Base-by-base conservation (phyloP, 53 echinoderm and acorn worm genomes). In the Holothuria scabra region DNA sequence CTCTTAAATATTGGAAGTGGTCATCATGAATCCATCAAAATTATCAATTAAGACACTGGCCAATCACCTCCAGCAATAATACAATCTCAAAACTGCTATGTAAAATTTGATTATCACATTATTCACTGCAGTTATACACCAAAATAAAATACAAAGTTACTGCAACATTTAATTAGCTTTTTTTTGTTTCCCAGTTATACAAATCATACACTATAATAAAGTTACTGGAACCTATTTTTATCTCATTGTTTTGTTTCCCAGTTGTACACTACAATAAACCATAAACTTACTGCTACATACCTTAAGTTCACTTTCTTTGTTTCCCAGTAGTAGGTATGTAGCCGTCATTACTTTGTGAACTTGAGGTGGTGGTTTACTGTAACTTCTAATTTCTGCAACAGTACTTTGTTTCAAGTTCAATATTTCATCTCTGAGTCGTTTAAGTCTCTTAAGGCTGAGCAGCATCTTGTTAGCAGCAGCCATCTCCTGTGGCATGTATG, bases 351-450 rank as follows among this genome's bases (percentile, higher is more conserved):
- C 93, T 84, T 88, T 91, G 66, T 96, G 93, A 48, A 96, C 96
- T 55, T 91, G 91, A 34, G 59, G 26, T 14, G 96, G 96, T 19
- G 96, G 96, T 49, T 93, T 93, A 83, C 84, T 81, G 86, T 96
- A 96, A 85, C 92, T 92, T 46, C 96, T 93, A 22, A 96, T 96
- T 85, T 96, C 96, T 11, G 96, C 91, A 74, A 96, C 96, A 2
- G 96, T 96, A 67, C 93, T 93, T 90, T 96, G 96, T 75, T 96
- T 96, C 56, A 96, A 71, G 82, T 96, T 96, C 52, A 96, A 85
- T 65, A 96, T 93, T 78, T 96, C 96, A 28, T 96, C 96, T 20
- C 89, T 85, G 16, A 96, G 88, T 60, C 96, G 82, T 65, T 96
- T 96, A 30, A 96, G 92, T 5, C 96, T 86, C 21, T 96, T 96